Conservation (phyloP, 2,888 invertebrate species). For the Metalampra italica region DNA sequence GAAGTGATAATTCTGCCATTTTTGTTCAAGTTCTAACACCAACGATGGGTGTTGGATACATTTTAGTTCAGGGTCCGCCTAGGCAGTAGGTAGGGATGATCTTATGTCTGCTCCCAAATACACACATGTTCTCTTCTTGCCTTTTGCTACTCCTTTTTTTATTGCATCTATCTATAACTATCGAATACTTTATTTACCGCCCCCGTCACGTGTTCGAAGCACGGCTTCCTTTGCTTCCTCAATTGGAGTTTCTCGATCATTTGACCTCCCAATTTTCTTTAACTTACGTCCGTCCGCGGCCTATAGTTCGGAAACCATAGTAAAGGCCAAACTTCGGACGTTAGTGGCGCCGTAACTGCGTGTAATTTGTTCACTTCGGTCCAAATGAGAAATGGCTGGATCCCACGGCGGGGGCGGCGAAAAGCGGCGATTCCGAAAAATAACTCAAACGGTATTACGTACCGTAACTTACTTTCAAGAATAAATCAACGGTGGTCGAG, state of each 20-base stretch:
- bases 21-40: too few species aligned
- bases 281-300: not conserved
- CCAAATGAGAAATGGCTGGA: slow-evolving; percentile 50
- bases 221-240: too few species aligned
- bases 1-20: too few species aligned
- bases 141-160: slow-evolving; percentile 8
- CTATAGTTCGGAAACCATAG: not conserved
- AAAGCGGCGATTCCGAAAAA: slow-evolving; percentile 43
- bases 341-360: slow-evolving; percentile 46
- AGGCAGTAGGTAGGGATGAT: too few species aligned
- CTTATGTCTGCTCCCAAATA: too few species aligned
- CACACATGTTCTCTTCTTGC: too few species aligned
- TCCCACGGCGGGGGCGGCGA: slow-evolving; percentile 17
- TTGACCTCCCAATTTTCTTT: not conserved
- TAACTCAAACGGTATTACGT: slow-evolving; percentile 42
- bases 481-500: slow-evolving; percentile 23
- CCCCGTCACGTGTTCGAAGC: too few species aligned
- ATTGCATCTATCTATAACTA: too few species aligned
- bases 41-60: too few species aligned
- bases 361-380: slow-evolving; percentile 54
- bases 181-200: too few species aligned
- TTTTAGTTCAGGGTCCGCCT: too few species aligned
- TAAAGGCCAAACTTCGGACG: slow-evolving; percentile 25
- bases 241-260: too few species aligned
- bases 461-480: slow-evolving; percentile 15